Conservation (phyloP, 2,113 vertebrate genomes). For the Manacus vitellinus region DNA sequence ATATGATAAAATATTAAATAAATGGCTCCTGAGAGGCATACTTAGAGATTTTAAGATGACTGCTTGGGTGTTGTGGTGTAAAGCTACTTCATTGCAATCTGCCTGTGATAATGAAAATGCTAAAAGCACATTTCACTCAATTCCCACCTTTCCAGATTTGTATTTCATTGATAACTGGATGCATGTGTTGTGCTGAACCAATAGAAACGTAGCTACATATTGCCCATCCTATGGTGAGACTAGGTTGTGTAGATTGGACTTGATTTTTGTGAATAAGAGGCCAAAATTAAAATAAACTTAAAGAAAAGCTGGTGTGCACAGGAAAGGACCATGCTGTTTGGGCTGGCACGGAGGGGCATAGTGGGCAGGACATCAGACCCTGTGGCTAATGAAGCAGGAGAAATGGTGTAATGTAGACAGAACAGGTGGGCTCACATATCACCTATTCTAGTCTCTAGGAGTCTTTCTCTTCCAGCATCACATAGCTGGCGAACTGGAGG, state of each 20-base stretch:
- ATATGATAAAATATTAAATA: neutral
- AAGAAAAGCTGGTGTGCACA: neutral
- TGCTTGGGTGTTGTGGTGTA: neutral
- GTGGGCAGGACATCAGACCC: neutral
- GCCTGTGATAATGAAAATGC: neutral
- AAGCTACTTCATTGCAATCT: neutral
- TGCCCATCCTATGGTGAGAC: neutral
- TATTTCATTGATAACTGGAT: neutral
- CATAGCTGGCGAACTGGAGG: neutral
- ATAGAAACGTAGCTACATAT: neutral
- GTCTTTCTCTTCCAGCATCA: neutral
- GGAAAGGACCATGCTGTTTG: neutral
- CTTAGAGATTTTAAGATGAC: neutral
- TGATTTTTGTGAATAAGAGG: neutral
- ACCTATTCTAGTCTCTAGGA: neutral
- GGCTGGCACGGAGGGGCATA: neutral
- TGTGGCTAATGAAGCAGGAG: neutral
- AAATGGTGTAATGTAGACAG: neutral
- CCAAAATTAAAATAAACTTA: neutral
- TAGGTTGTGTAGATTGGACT: neutral
- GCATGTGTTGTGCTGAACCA: neutral
- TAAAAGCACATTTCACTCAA: neutral
- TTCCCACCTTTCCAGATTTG: neutral
- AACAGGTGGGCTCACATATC: neutral
- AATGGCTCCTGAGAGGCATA: neutral